Conservation (phyloP, 1,140 invertebrate species). For the Cyclargus thomasi region DNA sequence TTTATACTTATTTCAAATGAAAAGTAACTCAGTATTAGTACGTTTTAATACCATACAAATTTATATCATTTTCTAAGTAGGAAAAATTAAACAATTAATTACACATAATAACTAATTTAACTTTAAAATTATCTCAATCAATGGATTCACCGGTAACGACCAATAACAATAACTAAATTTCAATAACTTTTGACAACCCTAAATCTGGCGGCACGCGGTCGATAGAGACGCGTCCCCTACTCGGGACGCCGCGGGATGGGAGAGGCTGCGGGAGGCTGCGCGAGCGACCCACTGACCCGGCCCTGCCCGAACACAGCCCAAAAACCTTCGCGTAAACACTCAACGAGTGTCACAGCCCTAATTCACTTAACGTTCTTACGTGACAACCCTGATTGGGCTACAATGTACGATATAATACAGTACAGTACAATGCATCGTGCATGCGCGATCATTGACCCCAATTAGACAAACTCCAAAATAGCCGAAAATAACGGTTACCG, state of each 20-base stretch:
- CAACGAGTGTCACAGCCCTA: not conserved
- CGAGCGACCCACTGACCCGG: slow-evolving; percentile 71
- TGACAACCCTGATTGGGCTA: not conserved
- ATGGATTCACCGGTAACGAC: too few species aligned
- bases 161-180: not conserved
- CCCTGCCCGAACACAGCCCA: slow-evolving; percentile 29
- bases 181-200: slow-evolving; percentile 46
- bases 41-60: too few species aligned
- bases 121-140: too few species aligned
- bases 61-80: too few species aligned
- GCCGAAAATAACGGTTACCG: not conserved
- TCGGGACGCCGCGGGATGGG: too few species aligned
- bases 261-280: slow-evolving; percentile 51
- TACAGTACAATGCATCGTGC: slow-evolving; percentile 8
- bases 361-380: not conserved
- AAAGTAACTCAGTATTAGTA: too few species aligned
- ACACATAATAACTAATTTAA: too few species aligned
- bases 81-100: too few species aligned
- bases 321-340: not conserved
- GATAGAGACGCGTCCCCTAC: slow-evolving; percentile 66
- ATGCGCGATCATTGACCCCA: slow-evolving; percentile 1
- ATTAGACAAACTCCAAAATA: slow-evolving; percentile 7
- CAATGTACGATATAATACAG: not conserved
- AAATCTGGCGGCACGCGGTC: slow-evolving; percentile 55
- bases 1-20: too few species aligned